Base-by-base conservation (phyloP, 2,888 invertebrate species). In the Synergus laeviventris region DNA sequence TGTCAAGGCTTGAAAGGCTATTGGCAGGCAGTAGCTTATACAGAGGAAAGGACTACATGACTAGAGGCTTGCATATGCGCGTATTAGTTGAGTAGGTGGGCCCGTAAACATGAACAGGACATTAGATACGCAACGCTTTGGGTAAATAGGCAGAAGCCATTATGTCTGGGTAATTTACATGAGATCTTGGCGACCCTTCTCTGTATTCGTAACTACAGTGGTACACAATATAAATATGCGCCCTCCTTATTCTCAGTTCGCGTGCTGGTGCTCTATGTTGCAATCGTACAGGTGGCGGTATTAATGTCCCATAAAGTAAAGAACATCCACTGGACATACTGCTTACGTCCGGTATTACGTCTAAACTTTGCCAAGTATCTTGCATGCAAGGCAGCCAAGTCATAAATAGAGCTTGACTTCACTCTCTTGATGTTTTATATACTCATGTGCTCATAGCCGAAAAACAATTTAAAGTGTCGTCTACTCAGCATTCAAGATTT, bases 161-260 rank as follows among this genome's bases (percentile, higher is more conserved):
- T 87, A 86, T 85, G 86, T 83, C 84, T 78, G 80, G 81, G 85
- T 87, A 86, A 88, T 88, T 88, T 88, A 87, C 87, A 87, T 85
- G 87, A 83, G 85, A 87, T 88, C 87, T 87, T 87, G 87, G 87
- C 83, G 84, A 86, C 85, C 85, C 84, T 78, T 83, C 78, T 78
- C 42, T 66, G 42, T 21, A 66, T 66, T 45, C 24, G 66, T 45
- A 59, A 24, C 24, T 24, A 24, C 59, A 59, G 59, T 66, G 21
- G 42, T 24, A 16, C 18, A 42, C 45, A 66, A 24, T 42, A 66
- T 66, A 45, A 66, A 66, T 66, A 24, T 66, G 7, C 45, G 39
- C 66, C 66, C 66, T 66, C 66, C 14, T 39, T 42, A 66, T 79
- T 78, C 79, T 76, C 79, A 75, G 81, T 79, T 78, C 80, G 80